Base-by-base conservation (phyloP, 37 sponge, comb jelly and placozoan species). In the Lycopodina hypogea region DNA sequence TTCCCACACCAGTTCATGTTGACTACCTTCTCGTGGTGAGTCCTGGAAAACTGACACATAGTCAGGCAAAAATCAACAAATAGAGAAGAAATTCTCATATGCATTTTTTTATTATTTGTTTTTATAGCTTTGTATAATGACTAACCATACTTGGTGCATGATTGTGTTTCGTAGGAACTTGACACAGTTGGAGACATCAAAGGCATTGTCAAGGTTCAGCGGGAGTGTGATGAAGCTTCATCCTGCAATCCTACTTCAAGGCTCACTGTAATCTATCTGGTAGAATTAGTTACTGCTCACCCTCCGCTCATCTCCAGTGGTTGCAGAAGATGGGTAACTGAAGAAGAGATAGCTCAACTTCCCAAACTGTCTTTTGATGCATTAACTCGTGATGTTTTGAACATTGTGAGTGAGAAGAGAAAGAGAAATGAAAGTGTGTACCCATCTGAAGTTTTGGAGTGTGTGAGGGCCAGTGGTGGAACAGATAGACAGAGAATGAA, bases 181-280 rank as follows among this genome's bases (percentile, higher is more conserved):
- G 26, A 11, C 35, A 7, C 30, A 4, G 30, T 2, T 65, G 66
- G 66, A 65, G 66, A 34, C 35, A 33, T 65, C 9, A 65, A 65
- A 30, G 66, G 66, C 17, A 65, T 65, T 30, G 26, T 65, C 33
- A 65, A 65, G 34, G 12, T 65, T 30, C 66, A 32, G 30, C 66
- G 66, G 8, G 33, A 65, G 34, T 65, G 30, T 65, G 66, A 32
- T 4, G 34, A 28, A 65, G 7, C 33, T 1, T 28, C 18, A 17
- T 4, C 17, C 4, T 3, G 33, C 35, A 65, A 7, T 65, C 18
- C 34, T 4, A 29, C 18, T 32, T 65, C 66, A 28, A 65, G 30
- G 30, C 66, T 65, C 4, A 65, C 66, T 65, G 66, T 65, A 4
- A 34, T 65, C 66, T 65, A 30, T 12, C 34, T 65, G 66, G 66